Base-by-base conservation (phyloP, 2,797 vertebrate species). In the Pristis pectinata region DNA sequence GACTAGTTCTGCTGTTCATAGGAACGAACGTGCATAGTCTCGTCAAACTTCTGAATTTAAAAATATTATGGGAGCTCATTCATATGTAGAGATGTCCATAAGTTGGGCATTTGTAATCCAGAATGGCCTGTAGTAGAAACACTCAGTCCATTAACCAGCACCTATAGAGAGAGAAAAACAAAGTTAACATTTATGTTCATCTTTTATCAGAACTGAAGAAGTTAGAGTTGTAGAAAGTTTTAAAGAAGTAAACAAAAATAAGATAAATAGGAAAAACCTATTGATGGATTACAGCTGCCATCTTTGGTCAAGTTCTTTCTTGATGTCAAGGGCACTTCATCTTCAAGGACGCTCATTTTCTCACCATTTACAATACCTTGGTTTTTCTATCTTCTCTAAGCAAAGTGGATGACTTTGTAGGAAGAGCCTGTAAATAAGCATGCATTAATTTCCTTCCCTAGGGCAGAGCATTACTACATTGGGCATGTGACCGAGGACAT, bases 401-500 rank as follows among this genome's bases (percentile, higher is more conserved):
- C 19, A 72, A 72, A 4, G 70, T 27, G 24, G 70, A 72, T 27
- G 70, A 72, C 19, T 72, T 72, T 72, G 24, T 70, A 72, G 76
- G 44, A 53, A 87, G 5, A 72, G 44, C 7, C 41, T 92, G 37
- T 70, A 92, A 92, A 67, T 92, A 67, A 64, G 41, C 37, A 37
- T 37, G 6, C 4, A 19, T 34, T 94, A 8, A 53, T 93, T 17
- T 53, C 30, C 70, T 94, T 96, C 96, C 97, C 53, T 96, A 99
- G 99, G 99, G 99, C 44, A 97, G 98, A 94, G 97, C 98, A 94
- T 97, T 99, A 80, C 97, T 99, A 91, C 99, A 99, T 95, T 99
- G 99, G 99, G 98, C 98, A 0, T 99, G 98, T 95, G 99, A 99
- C 96, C 97, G 99, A 97, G 99, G 99, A 96, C 99, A 99, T 96